phyloP scores from a whole-genome alignment of 2,888 invertebrate species.

The Siphlonurus alternatus region DNA sequence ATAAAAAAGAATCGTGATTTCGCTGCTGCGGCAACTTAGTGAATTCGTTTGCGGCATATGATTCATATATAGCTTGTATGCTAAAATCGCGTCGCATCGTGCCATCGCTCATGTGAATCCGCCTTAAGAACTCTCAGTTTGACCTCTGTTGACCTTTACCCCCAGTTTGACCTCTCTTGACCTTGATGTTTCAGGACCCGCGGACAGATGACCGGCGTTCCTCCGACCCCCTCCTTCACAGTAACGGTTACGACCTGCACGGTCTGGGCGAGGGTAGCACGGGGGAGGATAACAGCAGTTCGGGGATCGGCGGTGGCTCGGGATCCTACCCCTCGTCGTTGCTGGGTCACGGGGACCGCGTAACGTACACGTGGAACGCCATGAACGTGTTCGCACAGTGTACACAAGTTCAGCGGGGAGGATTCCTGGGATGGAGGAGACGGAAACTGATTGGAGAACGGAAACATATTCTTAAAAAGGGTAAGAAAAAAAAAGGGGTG shows the following conservation, averaged over 20 bases:
- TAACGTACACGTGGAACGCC: conserved; percentile 64
- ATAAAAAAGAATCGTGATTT: too few relatives aligned
- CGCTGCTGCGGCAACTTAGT: too few relatives aligned
- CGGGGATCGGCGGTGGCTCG: not conserved
- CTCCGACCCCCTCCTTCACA: not conserved
- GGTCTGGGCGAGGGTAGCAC: not conserved
- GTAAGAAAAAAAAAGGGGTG: conserved; percentile 32
- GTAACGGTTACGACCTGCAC: not conserved
- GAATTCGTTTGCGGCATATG: too few relatives aligned
- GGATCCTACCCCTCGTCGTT: not conserved
- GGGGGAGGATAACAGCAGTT: too few relatives aligned
- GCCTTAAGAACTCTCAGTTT: too few relatives aligned
- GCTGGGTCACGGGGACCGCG: conserved; percentile 15
- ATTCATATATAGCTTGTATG: too few relatives aligned
- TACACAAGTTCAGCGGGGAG: conserved; percentile 1
- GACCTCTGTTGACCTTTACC: too few relatives aligned
- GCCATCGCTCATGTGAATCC: too few relatives aligned
- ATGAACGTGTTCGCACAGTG: conserved; percentile 44
- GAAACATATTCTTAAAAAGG: conserved; percentile 58
- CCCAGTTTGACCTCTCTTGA: too few relatives aligned
- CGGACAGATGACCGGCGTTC: not conserved
- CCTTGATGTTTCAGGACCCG: too few relatives aligned
- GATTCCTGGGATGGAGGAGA: conserved; percentile 10
- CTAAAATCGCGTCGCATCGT: too few relatives aligned
- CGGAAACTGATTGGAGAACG: conserved; percentile 28